A percentile compares a stretch with the other conserved stretches of the same genome.
Conservation (phyloP, 1,140 invertebrate species). For the Drosophila bocqueti region DNA sequence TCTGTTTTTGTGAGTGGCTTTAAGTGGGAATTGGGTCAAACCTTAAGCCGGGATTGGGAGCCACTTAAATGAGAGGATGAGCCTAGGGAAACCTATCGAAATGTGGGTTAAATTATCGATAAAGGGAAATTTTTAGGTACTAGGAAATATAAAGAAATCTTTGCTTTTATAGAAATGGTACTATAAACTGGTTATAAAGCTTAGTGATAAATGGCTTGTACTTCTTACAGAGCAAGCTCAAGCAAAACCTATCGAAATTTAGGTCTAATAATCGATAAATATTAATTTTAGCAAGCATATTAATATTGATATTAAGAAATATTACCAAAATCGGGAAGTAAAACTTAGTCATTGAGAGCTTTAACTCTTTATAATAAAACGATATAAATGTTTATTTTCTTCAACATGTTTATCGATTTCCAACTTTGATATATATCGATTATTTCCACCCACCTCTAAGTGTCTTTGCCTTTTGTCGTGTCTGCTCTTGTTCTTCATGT, state of each 20-base stretch:
- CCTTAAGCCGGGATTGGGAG: slow-evolving; percentile 21
- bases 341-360: too few relatives aligned
- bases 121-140: not conserved
- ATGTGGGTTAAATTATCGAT: not conserved
- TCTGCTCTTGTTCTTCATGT: slow-evolving; percentile 45
- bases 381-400: too few relatives aligned
- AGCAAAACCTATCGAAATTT: not conserved
- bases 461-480: not conserved
- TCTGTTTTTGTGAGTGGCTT: slow-evolving; percentile 21
- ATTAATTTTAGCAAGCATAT: not conserved
- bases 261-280: not conserved
- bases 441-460: not conserved
- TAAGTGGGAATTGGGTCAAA: slow-evolving; percentile 32
- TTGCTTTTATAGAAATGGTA: too few relatives aligned
- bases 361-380: too few relatives aligned
- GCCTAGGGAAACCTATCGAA: not conserved
- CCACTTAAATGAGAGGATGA: not conserved
- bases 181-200: too few relatives aligned
- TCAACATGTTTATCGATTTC: not conserved
- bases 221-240: too few relatives aligned
- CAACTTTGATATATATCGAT: not conserved
- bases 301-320: not conserved
- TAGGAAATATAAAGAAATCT: too few relatives aligned
- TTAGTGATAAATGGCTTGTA: too few relatives aligned
- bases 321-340: too few relatives aligned